A percentile compares a stretch with the other conserved stretches of the same genome.
phyloP scores from a whole-genome alignment of 2,888 invertebrate genomes.

The Lepidocyrtinus sp. region DNA sequence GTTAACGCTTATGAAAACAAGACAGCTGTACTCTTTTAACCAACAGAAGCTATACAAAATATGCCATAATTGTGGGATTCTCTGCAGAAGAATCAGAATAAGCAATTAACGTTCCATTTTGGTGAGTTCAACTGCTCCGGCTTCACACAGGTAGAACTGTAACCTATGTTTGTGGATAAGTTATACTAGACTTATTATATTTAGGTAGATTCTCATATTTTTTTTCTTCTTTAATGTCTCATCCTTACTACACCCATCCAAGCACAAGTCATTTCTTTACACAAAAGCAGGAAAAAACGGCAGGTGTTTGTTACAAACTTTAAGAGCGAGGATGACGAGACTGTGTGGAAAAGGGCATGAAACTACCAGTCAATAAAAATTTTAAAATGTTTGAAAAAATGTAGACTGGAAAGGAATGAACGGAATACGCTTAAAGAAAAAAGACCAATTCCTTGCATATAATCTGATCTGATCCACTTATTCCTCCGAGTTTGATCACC shows the following conservation, averaged over 20 bases:
- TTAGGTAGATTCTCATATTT: neutral
- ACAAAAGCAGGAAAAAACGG: conserved; percentile 34
- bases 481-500: conserved; percentile 6
- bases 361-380: conserved; percentile 23
- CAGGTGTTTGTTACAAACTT: conserved; percentile 56
- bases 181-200: conserved; percentile 4
- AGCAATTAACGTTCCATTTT: conserved; percentile 20
- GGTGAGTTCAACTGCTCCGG: neutral
- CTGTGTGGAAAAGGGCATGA: conserved; percentile 39
- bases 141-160: conserved; percentile 7
- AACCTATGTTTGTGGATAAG: neutral
- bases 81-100: conserved; percentile 9
- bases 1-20: neutral
- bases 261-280: conserved; percentile 11
- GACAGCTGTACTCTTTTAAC: conserved; percentile 14
- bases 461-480: conserved; percentile 18
- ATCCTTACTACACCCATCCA: neutral
- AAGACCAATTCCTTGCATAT: conserved; percentile 3
- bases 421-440: neutral
- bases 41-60: neutral
- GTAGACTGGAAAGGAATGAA: conserved; percentile 26
- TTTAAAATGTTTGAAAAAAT: conserved; percentile 13
- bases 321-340: conserved; percentile 40
- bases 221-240: conserved; percentile 9
- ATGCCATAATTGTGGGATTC: neutral